Percentiles rank a stretch among this genome's conserved stretches.
phyloP scores from a whole-genome alignment of 2,113 vertebrate species.

The Chloropsis hardwickii region DNA sequence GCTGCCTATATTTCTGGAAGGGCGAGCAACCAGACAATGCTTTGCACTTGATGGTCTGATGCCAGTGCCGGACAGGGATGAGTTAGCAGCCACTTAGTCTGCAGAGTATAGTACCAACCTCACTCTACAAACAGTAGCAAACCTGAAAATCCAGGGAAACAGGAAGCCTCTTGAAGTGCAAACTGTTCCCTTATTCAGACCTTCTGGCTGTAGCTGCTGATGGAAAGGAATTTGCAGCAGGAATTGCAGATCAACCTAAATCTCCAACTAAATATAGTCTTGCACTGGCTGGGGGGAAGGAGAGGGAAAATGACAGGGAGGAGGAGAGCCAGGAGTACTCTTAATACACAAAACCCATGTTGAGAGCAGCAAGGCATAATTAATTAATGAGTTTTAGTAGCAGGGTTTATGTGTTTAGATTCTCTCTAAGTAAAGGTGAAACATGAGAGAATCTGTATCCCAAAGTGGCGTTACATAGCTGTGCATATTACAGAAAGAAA shows the following conservation, averaged over 20 bases:
- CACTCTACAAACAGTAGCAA: conserved; percentile 20
- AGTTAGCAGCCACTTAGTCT: conserved; percentile 40
- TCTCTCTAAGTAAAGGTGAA: background rate
- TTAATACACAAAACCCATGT: background rate
- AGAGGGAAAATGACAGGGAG: background rate
- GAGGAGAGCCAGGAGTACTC: background rate
- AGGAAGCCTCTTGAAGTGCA: conserved; percentile 31
- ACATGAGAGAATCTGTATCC: background rate
- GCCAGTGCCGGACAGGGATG: background rate
- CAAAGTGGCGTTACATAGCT: background rate
- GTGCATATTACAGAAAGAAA: background rate
- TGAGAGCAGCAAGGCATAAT: background rate
- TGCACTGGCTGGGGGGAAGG: background rate
- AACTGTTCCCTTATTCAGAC: conserved; percentile 50
- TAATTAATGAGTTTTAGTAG: background rate
- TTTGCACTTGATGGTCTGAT: background rate
- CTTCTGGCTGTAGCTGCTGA: conserved; percentile 55
- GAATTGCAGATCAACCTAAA: conserved; percentile 26
- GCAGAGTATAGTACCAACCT: background rate
- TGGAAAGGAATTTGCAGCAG: conserved; percentile 46
- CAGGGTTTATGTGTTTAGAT: background rate
- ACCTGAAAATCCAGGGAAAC: conserved; percentile 39
- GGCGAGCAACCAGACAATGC: background rate
- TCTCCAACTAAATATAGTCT: conserved; percentile 41
- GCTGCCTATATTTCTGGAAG: conserved; percentile 45